Conservation (phyloP, 2,797 vertebrate species). For the Acropternis orthonyx region DNA sequence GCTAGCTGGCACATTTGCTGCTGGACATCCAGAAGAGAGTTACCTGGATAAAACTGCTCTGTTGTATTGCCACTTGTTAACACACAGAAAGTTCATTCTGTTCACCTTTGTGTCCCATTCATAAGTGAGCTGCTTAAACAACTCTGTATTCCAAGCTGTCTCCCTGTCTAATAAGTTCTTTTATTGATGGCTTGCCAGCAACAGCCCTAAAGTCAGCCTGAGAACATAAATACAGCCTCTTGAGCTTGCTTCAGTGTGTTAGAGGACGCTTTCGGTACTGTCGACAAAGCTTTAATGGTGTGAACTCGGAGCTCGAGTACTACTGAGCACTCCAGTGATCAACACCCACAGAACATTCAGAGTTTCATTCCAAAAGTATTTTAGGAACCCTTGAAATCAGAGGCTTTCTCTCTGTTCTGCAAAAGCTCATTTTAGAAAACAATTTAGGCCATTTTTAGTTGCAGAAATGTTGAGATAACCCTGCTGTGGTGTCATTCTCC, state of each 20-base stretch:
- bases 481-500: background rate
- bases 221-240: slow-evolving; percentile 64
- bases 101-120: slow-evolving; percentile 48
- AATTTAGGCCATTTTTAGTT: slow-evolving; percentile 47
- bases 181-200: slow-evolving; percentile 59
- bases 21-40: background rate
- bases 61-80: background rate
- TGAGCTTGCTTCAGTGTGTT: slow-evolving; percentile 37
- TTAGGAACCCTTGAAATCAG: slow-evolving; percentile 67
- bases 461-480: slow-evolving; percentile 36
- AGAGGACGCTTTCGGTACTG: slow-evolving; percentile 39
- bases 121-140: slow-evolving; percentile 10
- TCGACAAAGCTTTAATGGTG: slow-evolving; percentile 60
- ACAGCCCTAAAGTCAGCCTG: slow-evolving; percentile 59
- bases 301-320: slow-evolving; percentile 41
- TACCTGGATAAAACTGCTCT: background rate
- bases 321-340: slow-evolving; percentile 46
- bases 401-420: slow-evolving; percentile 53
- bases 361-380: slow-evolving; percentile 42
- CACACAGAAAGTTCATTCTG: background rate
- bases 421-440: slow-evolving; percentile 51
- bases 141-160: slow-evolving; percentile 38
- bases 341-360: slow-evolving; percentile 44
- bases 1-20: background rate
- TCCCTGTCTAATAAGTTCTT: slow-evolving; percentile 49